Evolutionary conservation across 2,113 vertebrate species (phyloP).

Genomic region (Elgaria multicarinata): DNA sequence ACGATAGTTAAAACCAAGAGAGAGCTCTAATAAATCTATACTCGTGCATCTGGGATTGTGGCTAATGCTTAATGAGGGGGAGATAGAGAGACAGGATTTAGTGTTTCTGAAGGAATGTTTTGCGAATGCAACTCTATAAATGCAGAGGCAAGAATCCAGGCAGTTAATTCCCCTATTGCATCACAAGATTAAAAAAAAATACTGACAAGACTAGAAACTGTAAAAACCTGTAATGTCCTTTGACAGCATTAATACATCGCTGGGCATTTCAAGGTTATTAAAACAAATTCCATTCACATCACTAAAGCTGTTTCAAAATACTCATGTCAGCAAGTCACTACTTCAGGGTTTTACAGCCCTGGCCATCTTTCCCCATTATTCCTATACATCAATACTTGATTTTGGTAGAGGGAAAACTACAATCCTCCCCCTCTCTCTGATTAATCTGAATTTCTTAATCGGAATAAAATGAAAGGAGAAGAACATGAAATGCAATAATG

Average conservation of each 20-base stretch:
- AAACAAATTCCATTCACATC: conserved; percentile 53
- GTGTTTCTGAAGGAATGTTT: conserved; percentile 47
- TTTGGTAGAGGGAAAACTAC: conserved; percentile 23
- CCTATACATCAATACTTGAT: conserved; percentile 22
- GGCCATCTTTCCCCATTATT: conserved; percentile 18
- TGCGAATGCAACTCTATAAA: conserved; percentile 46
- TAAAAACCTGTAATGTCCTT: conserved; percentile 57
- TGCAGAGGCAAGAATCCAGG: conserved; percentile 34
- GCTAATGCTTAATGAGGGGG: conserved; percentile 39
- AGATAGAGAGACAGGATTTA: conserved; percentile 27
- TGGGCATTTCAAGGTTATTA: conserved; percentile 56
- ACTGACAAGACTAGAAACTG: conserved; percentile 51
- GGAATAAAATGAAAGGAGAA: conserved; percentile 18
- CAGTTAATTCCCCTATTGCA: conserved; percentile 55
- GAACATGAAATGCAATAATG: conserved; percentile 34
- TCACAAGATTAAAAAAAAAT: conserved; percentile 54
- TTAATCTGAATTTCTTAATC: conserved; percentile 28
- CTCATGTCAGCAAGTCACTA: conserved; percentile 39
- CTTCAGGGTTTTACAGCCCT: conserved; percentile 37
- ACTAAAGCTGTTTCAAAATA: conserved; percentile 44
- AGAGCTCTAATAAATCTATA: conserved; percentile 38
- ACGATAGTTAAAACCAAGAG: conserved; percentile 32
- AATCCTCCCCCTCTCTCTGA: conserved; percentile 3
- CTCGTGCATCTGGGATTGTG: conserved; percentile 39
- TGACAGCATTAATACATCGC: conserved; percentile 63